Evolutionary conservation across 2,113 vertebrate genomes (phyloP), one percentile per base, ranked within the genome.

Genomic region (Sprattus sprattus): DNA sequence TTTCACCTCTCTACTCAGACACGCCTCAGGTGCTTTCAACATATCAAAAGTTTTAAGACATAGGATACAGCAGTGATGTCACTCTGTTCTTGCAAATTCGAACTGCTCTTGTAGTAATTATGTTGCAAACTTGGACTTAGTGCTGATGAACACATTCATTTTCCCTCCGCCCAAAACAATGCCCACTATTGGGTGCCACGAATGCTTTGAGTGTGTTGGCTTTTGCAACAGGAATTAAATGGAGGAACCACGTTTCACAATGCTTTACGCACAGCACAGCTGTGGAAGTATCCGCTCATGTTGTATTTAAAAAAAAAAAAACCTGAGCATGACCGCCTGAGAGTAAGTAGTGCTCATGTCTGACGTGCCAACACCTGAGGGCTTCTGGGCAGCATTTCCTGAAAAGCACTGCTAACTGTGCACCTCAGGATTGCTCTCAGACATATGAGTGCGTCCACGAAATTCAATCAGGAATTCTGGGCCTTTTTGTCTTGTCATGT

Each of bases 211-310:
- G 28, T 44, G 15, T 75, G 57, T 1, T 47, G 52, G 39, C 47
- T 88, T 86, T 46, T 85, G 89, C 82, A 89, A 88, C 64, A 82
- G 85, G 87, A 89, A 88, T 75, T 39, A 44, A 32, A 85, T 64
- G 28, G 85, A 88, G 86, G 82, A 85, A 75, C n/a, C 15, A 44
- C 60, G 80, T 88, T 88, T 87, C 86, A 82, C 50, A 89, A 87
- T 81, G 11, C 28, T 32, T 32, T 75, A 7, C 18, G 75, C 57
- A 28, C 39, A 16, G 75, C 57, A 28, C 39, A 16, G 10, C 28
- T 39, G 28, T 32, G 25, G 28, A 20, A 1, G 28, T 75, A 15
- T 13, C 67, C 28, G 28, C 67, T 32, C 67, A 75, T 39, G 67
- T 75, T 75, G 28, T 32, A 13, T 2, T 15, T 10, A 75, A 28